Percentiles rank a stretch among this genome's conserved stretches.
Evolutionary conservation across 1,140 invertebrate genomes (phyloP).

Genomic region (Drosophila pandora): DNA sequence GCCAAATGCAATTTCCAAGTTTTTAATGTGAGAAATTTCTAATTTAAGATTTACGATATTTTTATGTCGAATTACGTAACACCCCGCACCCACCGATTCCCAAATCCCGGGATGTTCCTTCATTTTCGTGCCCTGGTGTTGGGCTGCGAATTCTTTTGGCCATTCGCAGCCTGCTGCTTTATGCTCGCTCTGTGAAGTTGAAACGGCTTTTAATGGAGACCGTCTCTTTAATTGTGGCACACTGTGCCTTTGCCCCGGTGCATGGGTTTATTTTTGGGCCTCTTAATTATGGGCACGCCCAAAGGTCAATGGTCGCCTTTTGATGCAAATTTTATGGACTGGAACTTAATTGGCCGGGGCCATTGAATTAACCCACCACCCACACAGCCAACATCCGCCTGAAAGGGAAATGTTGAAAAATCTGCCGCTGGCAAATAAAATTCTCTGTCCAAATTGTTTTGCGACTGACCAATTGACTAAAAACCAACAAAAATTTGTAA

Average conservation of each 20-base stretch:
- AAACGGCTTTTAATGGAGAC: slow-evolving; percentile 57
- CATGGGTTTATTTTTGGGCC: slow-evolving; percentile 47
- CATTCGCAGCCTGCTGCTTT: slow-evolving; percentile 19
- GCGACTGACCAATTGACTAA: slow-evolving; percentile 73
- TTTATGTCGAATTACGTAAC: slow-evolving; percentile 78
- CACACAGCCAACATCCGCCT: not conserved
- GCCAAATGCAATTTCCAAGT: slow-evolving; percentile 81
- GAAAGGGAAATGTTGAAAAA: slow-evolving; percentile 28
- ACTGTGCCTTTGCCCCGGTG: slow-evolving; percentile 21
- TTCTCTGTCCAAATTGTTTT: slow-evolving; percentile 72
- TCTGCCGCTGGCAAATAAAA: slow-evolving; percentile 51
- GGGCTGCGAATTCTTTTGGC: slow-evolving; percentile 65
- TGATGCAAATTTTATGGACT: slow-evolving; percentile 75
- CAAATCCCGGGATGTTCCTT: slow-evolving; percentile 59
- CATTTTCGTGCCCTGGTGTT: slow-evolving; percentile 72
- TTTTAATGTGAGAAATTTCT: slow-evolving; percentile 82
- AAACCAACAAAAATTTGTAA: slow-evolving; percentile 44
- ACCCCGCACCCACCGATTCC: not conserved
- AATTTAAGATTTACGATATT: slow-evolving; percentile 83
- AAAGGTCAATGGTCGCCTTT: slow-evolving; percentile 54
- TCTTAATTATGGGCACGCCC: slow-evolving; percentile 60
- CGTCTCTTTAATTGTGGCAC: slow-evolving; percentile 57
- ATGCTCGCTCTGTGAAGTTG: slow-evolving; percentile 51
- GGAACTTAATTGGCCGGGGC: slow-evolving; percentile 68
- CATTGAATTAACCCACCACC: slow-evolving; percentile 16